Evolutionary conservation across 2,888 invertebrate genomes (phyloP).

Genomic region (Thereva unica): DNA sequence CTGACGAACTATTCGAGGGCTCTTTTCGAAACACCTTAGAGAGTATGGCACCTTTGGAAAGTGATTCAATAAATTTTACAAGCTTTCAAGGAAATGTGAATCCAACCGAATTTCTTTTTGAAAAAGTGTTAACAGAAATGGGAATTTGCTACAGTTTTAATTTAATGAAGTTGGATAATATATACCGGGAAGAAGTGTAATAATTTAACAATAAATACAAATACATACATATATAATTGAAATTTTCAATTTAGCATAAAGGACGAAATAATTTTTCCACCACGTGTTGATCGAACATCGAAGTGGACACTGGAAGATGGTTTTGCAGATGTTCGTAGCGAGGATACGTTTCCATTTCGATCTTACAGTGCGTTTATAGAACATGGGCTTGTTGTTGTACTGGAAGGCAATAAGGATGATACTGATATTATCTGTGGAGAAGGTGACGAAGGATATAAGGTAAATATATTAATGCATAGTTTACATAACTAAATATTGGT

Average conservation of each 20-base stretch:
- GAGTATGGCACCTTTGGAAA: constrained; percentile 15
- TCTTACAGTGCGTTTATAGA: constrained; percentile 68
- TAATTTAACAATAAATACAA: neutral
- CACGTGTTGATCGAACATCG: constrained; percentile 42
- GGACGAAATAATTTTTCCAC: neutral
- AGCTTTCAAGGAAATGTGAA: constrained; percentile 10
- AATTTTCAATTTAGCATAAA: neutral
- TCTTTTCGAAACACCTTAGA: constrained; percentile 1
- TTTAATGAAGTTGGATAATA: constrained; percentile 58
- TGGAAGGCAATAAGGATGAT: constrained; percentile 65
- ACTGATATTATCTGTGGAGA: constrained; percentile 73
- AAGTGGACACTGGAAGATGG: constrained; percentile 69
- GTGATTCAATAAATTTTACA: constrained; percentile 1
- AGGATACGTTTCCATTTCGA: constrained; percentile 69
- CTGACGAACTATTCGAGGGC: constrained; percentile 2
- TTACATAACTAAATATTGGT: no score
- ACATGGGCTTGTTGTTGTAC: constrained; percentile 66
- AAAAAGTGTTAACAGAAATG: constrained; percentile 69
- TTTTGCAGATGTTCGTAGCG: constrained; percentile 60
- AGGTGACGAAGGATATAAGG: constrained; percentile 74
- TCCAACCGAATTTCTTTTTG: constrained; percentile 42
- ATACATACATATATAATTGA: neutral
- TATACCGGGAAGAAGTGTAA: constrained; percentile 47
- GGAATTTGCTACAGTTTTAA: constrained; percentile 74
- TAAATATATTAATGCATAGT: constrained; percentile 44